Percentiles rank a stretch among this genome's conserved stretches.
These are phyloP conservation scores for Henricia sp. DNA, from an alignment of 53 echinoderm and acorn worm genomes.

Conservation along the genomic window DNA sequence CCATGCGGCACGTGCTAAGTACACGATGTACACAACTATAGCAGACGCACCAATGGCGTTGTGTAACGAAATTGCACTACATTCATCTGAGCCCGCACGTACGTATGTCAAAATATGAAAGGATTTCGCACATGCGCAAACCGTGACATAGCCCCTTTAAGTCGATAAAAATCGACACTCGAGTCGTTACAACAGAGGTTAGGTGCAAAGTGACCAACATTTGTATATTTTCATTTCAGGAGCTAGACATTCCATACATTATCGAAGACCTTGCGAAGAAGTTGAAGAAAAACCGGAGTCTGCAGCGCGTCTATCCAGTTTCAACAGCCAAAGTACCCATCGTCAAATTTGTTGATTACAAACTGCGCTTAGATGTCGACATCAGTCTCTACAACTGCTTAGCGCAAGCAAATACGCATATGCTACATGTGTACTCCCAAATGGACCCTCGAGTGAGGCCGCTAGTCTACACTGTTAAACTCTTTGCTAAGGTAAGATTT, in stretches of 20 bases:
- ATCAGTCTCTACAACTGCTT: slow-evolving; percentile 95
- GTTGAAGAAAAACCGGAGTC: slow-evolving; percentile 70
- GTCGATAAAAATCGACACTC: too few relatives aligned
- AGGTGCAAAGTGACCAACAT: background rate
- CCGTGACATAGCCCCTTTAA: too few relatives aligned
- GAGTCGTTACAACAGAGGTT: too few relatives aligned
- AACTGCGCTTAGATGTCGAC: slow-evolving; percentile 82
- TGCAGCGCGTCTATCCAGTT: slow-evolving; percentile 82
- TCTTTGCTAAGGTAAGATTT: slow-evolving; percentile 88
- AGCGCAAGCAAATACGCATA: slow-evolving; percentile 89
- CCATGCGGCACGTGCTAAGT: too few relatives aligned
- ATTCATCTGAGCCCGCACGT: too few relatives aligned
- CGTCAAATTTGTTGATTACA: slow-evolving; percentile 86
- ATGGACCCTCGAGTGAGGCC: slow-evolving; percentile 80
- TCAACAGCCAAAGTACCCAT: slow-evolving; percentile 89
- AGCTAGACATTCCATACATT: slow-evolving; percentile 68
- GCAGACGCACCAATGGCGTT: too few relatives aligned
- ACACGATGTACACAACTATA: too few relatives aligned
- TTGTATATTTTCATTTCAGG: slow-evolving; percentile 40
- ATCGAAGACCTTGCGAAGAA: slow-evolving; percentile 79
- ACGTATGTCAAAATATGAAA: too few relatives aligned
- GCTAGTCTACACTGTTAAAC: slow-evolving; percentile 83
- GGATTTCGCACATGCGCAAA: too few relatives aligned
- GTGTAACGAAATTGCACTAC: too few relatives aligned
- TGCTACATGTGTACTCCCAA: slow-evolving; percentile 71